Base-by-base conservation (phyloP, 2,797 vertebrate genomes). In the Heteromormyrus szaboi region DNA sequence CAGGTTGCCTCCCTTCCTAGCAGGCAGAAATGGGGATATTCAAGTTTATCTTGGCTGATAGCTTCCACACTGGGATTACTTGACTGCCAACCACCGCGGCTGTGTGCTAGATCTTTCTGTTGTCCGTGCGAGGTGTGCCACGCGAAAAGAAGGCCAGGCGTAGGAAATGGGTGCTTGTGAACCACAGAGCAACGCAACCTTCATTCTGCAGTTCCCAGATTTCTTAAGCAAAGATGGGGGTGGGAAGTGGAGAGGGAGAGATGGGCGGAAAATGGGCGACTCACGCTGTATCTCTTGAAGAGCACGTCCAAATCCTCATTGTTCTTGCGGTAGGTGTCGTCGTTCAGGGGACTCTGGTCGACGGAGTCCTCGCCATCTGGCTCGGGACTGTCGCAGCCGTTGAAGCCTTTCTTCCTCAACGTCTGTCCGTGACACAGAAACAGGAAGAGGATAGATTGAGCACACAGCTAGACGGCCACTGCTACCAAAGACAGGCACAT, bases 321-420 rank as follows among this genome's bases (percentile, higher is more conserved):
- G 84, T 53, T 97, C 94, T 98, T 98, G 92, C 97, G 97, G 93
- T 96, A 99, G 94, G 99, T 99, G 93, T 99, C 99, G 90, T 99
- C 98, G 91, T 97, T 97, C 94, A 99, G 94, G 14, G 98, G 98
- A 95, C 98, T 99, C 96, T 98, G 98, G 95, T 99, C 98, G 93
- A 99, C 97, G 85, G 98, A 98, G 95, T 99, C 98, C 29, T 99
- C 98, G 46, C 97, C 97, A 62, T 99, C 98, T 0, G 98, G 97
- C 92, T 99, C 98, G 0, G 98, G 98, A 95, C 98, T 99, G 97
- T 99, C 98, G 94, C 98, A 99, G 95, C 98, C 98, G 25, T 99
- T 99, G 97, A 99, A 99, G 94, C 98, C 98, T 95, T 99, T 99
- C 97, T 99, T 99, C 97, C 98, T 96, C 96, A 99, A 97, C 0